Evolutionary conservation across 2,113 vertebrate genomes (phyloP), one percentile per base, ranked within the genome.

Genomic region (Conger conger): DNA sequence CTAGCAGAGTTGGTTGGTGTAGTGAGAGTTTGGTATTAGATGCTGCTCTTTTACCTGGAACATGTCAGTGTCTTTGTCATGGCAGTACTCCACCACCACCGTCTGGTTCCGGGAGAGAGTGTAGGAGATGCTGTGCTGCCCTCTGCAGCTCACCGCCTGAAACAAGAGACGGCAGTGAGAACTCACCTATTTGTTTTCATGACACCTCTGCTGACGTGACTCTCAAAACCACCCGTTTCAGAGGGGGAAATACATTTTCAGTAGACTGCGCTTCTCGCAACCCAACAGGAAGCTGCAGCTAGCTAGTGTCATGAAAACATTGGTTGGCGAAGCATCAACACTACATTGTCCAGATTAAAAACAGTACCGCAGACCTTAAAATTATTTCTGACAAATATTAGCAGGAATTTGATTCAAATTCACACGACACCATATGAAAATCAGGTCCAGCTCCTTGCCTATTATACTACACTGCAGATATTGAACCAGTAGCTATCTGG

Each of bases 51-150:
- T 94, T 96, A 99, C 98, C 98, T 99, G 98, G 93, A 99, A 99
- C 98, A 99, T 99, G 91, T 99, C 98, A 0, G 96, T 99, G 80
- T 99, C 97, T 91, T 97, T 97, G 42, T 99, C 98, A 20, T 99
- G 97, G 82, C 97, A 94, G 90, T 99, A 99, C 88, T 99, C 98
- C 86, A 99, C 98, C 86, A 99, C 96, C 82, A 99, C 97, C 0
- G 98, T 99, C 91, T 99, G 98, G 93, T 95, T 99, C 91, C 98
- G 95, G 86, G 98, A 99, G 73, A 99, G 92, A 0, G 98, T 99
- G 91, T 97, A 99, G 76, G 98, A 99, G 93, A 99, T 97, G 76
- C 98, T 99, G 94, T 99, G 98, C 86, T 98, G 98, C 87, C 97
- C 96, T 95, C 96, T 99, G 88, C 96, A 97, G 95, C 96, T 98